phyloP scores from a whole-genome alignment of 2,888 invertebrate species.

The Synergus umbraculus region DNA sequence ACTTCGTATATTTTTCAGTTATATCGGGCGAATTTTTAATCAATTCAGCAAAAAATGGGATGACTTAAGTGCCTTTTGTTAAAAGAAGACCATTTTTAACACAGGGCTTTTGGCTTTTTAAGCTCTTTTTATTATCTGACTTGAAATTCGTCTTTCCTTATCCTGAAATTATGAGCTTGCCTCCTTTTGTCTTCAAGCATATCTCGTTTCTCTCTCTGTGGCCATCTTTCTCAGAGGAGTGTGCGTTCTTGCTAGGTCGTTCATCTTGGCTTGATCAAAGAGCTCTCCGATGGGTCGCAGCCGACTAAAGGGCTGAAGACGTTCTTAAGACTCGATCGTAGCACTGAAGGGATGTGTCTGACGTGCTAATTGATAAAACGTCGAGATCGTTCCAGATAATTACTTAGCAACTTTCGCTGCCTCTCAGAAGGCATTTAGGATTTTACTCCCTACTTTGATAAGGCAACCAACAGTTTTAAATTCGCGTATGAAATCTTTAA shows the following conservation, averaged over 20 bases:
- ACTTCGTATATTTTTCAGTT: too few relatives aligned
- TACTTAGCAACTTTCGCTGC: slow-evolving; percentile 48
- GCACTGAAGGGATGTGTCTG: slow-evolving; percentile 42
- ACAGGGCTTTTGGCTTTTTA: background rate
- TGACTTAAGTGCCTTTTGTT: background rate
- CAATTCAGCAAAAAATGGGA: background rate
- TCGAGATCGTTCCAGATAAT: slow-evolving; percentile 53
- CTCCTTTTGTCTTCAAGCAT: background rate
- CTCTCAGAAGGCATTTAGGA: slow-evolving; percentile 32
- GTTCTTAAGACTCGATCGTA: slow-evolving; percentile 55
- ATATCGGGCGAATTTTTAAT: background rate
- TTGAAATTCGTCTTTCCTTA: background rate
- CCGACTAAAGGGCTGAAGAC: slow-evolving; percentile 51
- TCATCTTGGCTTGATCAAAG: slow-evolving; percentile 57
- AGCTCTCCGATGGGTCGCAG: slow-evolving; percentile 52
- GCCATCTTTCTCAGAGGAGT: background rate
- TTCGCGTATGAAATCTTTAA: background rate
- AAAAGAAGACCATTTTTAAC: background rate
- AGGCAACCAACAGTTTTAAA: background rate
- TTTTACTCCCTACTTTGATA: too few relatives aligned
- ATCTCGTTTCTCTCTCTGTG: background rate
- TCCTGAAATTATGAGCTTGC: background rate
- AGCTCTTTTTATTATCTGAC: background rate
- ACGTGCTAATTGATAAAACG: slow-evolving; percentile 55
- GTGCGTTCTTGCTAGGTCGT: slow-evolving; percentile 50